These are phyloP conservation scores for Rhodinocichla rosea DNA, from an alignment of 2,113 vertebrate species.

Conservation along the genomic window DNA sequence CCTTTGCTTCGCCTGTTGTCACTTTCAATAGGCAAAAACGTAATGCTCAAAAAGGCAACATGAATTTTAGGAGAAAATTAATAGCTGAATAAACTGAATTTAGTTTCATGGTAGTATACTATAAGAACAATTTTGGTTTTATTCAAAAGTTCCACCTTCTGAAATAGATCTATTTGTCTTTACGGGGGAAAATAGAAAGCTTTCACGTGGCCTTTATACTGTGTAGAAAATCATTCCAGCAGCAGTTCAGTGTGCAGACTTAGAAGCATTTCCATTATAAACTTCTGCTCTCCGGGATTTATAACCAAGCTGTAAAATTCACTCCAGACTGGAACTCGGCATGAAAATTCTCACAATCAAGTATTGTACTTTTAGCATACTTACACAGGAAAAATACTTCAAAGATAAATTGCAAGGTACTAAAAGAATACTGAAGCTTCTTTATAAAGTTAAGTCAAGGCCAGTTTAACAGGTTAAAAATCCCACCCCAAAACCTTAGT, in stretches of 20 bases:
- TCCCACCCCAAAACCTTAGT: rapidly evolving
- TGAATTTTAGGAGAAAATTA: not conserved
- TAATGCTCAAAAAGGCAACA: not conserved
- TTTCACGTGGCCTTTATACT: not conserved
- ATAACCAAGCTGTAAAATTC: conserved; percentile 5
- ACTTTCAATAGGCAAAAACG: not conserved
- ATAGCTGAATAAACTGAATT: not conserved
- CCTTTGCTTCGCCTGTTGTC: not conserved
- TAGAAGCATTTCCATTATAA: not conserved
- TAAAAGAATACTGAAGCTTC: not conserved
- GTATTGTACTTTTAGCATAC: conserved; percentile 19
- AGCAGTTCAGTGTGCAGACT: not conserved
- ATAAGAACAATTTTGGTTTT: not conserved
- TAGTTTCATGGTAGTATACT: not conserved
- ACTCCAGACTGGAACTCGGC: not conserved
- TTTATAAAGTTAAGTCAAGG: not conserved
- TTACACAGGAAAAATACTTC: not conserved
- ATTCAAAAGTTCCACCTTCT: not conserved
- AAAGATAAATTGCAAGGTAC: not conserved
- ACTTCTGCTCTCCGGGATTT: not conserved
- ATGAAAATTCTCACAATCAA: not conserved
- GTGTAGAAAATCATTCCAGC: not conserved
- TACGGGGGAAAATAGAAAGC: not conserved
- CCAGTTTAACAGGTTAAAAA: not conserved
- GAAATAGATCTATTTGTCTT: not conserved